Evolutionary conservation across 2,113 vertebrate species (phyloP).

Genomic region (Seriola rivoliana): DNA sequence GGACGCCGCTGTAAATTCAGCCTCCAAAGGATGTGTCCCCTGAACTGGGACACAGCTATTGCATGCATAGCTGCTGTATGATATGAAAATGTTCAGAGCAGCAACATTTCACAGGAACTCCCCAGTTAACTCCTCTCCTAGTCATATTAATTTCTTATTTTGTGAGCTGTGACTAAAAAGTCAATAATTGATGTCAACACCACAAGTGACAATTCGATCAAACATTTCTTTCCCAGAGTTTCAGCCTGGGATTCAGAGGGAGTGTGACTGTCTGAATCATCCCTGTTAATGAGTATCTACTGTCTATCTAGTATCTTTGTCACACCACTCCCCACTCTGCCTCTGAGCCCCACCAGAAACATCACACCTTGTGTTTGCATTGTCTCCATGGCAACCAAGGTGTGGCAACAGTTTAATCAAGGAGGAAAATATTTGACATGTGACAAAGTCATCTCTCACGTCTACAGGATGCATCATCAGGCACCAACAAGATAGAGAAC

Average conservation of each 20-base stretch:
- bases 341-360: constrained; percentile 45
- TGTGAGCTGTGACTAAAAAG: neutral
- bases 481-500: too few species aligned
- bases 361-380: constrained; percentile 49
- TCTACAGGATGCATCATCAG: neutral
- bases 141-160: too few species aligned
- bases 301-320: neutral
- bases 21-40: too few species aligned
- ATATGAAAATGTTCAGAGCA: too few species aligned
- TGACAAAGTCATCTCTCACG: neutral
- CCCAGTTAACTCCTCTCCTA: neutral
- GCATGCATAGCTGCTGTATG: too few species aligned
- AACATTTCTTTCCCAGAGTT: neutral
- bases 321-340: constrained; percentile 6
- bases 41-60: too few species aligned
- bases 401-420: constrained; percentile 48
- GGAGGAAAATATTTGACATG: constrained; percentile 28
- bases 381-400: constrained; percentile 56
- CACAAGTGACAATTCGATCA: neutral
- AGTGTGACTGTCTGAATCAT: neutral
- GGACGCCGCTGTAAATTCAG: too few species aligned
- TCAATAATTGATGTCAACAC: neutral
- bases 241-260: neutral
- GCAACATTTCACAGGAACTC: too few species aligned
- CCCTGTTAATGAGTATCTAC: constrained; percentile 59